Base-by-base conservation (phyloP, 2,888 invertebrate species). In the Aplocera efformata region DNA sequence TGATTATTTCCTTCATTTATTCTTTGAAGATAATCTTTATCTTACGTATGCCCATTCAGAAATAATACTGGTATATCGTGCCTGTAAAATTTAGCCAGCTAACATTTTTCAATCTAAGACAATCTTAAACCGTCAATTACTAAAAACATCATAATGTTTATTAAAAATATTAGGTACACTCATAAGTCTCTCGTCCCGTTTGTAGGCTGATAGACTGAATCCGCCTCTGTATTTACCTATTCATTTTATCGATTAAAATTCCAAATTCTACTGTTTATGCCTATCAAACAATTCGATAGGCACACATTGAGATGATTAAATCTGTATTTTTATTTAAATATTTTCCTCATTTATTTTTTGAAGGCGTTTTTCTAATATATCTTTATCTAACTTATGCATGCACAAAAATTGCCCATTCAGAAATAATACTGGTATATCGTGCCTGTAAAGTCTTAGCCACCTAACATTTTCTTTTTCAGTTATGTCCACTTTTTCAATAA, bases 51-150 rank as follows among this genome's bases (percentile, higher is more conserved):
- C 3, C 94, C 94, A 79, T 96, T 94, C 5, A 97, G 86, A 77
- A 96, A 96, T 55, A 97, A 78, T 6, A 97, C 97, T 26, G 97
- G 97, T 66, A 97, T 97, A 68, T 97, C 96, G 68, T 93, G 90
- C 50, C 92, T 90, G 67, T 96, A 97, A 29, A 94, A 82, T 44
- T 88, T 42, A 92, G 82, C 90, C 92, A 96, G 35, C 90, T 85
- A 22, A 94, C 67, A 75, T 96, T 96, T 61, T 92, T n/a, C n/a
- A n/a, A n/a, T n/a, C n/a, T n/a, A n/a, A n/a, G n/a, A n/a, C n/a
- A n/a, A n/a, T n/a, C n/a, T n/a, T n/a, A n/a, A n/a, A n/a, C n/a
- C n/a, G n/a, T n/a, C n/a, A n/a, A n/a, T n/a, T n/a, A n/a, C n/a
- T n/a, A n/a, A n/a, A n/a, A n/a, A n/a, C n/a, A n/a, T n/a, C n/a